Evolutionary conservation across 1,140 invertebrate genomes (phyloP), one percentile per base, ranked within the genome.

Genomic region (Caenorhabditis elegans): DNA sequence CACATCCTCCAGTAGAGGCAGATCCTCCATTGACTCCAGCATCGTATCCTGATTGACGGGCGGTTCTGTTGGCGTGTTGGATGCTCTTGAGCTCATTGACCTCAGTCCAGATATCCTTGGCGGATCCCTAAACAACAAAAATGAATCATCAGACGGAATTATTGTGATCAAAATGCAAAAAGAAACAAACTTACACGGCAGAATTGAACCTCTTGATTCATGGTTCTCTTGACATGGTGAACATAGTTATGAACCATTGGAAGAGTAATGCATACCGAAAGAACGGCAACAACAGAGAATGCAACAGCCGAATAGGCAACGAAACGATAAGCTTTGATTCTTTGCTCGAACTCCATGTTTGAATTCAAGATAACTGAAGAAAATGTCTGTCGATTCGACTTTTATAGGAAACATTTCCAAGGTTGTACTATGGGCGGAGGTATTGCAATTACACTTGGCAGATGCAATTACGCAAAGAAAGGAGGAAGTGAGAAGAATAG

Each of bases 191-290:
- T 22, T 39, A 76, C 77, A 49, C 79, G 82, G 82, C 83, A 84
- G 76, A 80, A 84, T 34, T 55, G 39, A 36, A 83, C 65, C 82
- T 84, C 83, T 77, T 83, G 60, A 47, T 78, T 53, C 82, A 84
- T 79, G 48, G 60, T 76, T 51, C 81, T 83, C 76, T 83, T 80
- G 80, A 84, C 78, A 53, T 83, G 82, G 24, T 84, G 83, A 17
- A 84, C 83, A 51, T 84, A 84, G 83, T 84, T 84, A 77, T 84
- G 75, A 31, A 84, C 82, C 83, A 84, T 84, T 76, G 83, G 83
- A 46, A 84, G 83, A n/a, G n/a, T n/a, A n/a, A n/a, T n/a, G n/a
- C n/a, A n/a, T n/a, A n/a, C n/a, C n/a, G n/a, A n/a, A n/a, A 26
- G 60, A 39, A 84, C 82, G 77, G 83, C 83, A 46, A 84, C 82